Evolutionary conservation across 2,888 invertebrate species (phyloP).

Genomic region (Lasius platythorax): DNA sequence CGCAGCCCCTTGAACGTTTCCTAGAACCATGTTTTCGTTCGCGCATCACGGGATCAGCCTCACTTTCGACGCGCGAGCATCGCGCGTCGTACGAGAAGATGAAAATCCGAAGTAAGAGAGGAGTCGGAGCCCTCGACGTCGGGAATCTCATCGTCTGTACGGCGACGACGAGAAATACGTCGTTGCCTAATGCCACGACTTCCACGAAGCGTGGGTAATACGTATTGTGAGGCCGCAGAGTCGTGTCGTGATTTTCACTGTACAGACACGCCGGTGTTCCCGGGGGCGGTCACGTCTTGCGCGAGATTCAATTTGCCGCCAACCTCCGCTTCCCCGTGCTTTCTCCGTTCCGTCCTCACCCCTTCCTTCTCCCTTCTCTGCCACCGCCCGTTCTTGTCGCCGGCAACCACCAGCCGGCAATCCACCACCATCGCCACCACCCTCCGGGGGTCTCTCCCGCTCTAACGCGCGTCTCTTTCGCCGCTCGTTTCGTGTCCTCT

Average conservation of each 20-base stretch:
- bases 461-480: conserved; percentile 58
- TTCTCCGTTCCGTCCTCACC: conserved; percentile 48
- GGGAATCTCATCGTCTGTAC: conserved; percentile 55
- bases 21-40: conserved; percentile 18
- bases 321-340: conserved; percentile 66
- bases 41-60: conserved; percentile 20
- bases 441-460: conserved; percentile 51
- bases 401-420: conserved; percentile 44
- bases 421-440: conserved; percentile 55
- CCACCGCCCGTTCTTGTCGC: conserved; percentile 57
- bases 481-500: conserved; percentile 47
- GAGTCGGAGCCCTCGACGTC: conserved; percentile 55
- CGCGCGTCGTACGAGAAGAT: conserved; percentile 57
- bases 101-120: conserved; percentile 65
- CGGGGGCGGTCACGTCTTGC: conserved; percentile 83
- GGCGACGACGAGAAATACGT: conserved; percentile 71
- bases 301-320: conserved; percentile 84
- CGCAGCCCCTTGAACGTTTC: conserved; percentile 13
- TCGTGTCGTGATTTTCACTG: conserved; percentile 83
- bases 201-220: conserved; percentile 78
- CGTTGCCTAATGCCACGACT: conserved; percentile 74
- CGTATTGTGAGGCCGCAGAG: conserved; percentile 79
- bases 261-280: conserved; percentile 81
- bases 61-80: conserved; percentile 37
- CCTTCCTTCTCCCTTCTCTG: conserved; percentile 51